Percentiles rank a stretch among this genome's conserved stretches.
Evolutionary conservation across 1,140 invertebrate species (phyloP).

Genomic region (Temnothorax curvispinosus): DNA sequence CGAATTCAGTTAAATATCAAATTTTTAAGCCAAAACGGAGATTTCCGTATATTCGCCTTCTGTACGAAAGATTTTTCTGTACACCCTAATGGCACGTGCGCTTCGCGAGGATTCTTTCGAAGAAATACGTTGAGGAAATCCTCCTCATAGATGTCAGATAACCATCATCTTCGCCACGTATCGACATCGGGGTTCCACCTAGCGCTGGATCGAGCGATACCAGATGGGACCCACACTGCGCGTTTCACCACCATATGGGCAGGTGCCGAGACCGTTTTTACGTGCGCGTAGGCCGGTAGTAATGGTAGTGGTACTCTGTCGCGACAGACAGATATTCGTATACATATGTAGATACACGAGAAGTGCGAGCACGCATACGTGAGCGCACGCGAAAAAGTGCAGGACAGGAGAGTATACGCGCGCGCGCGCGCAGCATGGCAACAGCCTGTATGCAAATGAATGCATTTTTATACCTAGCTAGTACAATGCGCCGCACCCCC

Average conservation of each 20-base stretch:
- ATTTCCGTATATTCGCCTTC: neutral
- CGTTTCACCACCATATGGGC: conserved; percentile 81
- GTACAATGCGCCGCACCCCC: conserved; percentile 73
- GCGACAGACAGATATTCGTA: conserved; percentile 45
- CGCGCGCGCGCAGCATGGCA: conserved; percentile 75
- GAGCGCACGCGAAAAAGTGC: conserved; percentile 62
- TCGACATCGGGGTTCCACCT: conserved; percentile 52
- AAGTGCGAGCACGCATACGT: conserved; percentile 28
- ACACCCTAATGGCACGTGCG: neutral
- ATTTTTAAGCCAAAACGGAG: neutral
- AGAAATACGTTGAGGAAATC: conserved; percentile 37
- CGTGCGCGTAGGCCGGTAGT: conserved; percentile 38
- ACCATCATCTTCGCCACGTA: conserved; percentile 13
- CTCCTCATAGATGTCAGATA: conserved; percentile 29
- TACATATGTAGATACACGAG: neutral
- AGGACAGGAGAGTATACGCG: conserved; percentile 66
- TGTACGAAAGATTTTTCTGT: neutral
- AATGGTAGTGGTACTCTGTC: conserved; percentile 27
- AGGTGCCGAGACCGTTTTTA: conserved; percentile 79
- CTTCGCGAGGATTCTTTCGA: neutral
- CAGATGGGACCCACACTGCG: conserved; percentile 78
- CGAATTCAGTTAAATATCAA: neutral
- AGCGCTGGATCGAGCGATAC: conserved; percentile 28
- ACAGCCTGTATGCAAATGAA: conserved; percentile 84
- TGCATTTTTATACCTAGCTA: conserved; percentile 82